Base-by-base conservation (phyloP, 2,113 vertebrate species). In the Aegithalos caudatus region DNA sequence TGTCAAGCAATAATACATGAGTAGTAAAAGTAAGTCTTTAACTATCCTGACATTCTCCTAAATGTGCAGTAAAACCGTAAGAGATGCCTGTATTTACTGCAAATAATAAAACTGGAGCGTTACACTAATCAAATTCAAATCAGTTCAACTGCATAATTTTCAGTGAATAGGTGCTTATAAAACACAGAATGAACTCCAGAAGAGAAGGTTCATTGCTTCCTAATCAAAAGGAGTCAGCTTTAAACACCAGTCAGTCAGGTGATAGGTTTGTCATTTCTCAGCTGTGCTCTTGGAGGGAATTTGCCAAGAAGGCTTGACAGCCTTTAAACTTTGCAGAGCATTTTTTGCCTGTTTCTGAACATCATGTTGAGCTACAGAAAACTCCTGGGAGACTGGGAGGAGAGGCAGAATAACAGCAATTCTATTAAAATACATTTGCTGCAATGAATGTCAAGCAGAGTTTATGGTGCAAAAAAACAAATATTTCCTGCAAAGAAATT, bases 231-330 rank as follows among this genome's bases (percentile, higher is more conserved):
- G 83, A 95, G 80, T 90, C 76, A 95, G 47, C 88, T 96, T 93
- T 96, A 97, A 98, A 97, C 86, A 94, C 93, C 72, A 95, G 64
- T n/a, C 82, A 94, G 86, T 74, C 88, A 97, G 92, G 69, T 96
- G 78, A 72, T 85, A 96, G 88, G 67, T 94, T 96, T 96, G 90
- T 83, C 88, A 86, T 96, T 94, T 97, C 79, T 92, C 80, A 81
- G 64, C 87, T 88, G 42, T 22, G 15, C 73, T 94, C 60, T 64
- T 88, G 69, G 84, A 94, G 33, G 61, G 71, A 96, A 94, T 81
- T 94, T 95, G 90, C 95, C 94, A 96, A 54, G 77, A 91, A 91
- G 35, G 44, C 53, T 94, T 91, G 94, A 83, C 86, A 89, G 95
- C 66, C 80, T 88, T 96, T 93, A 90, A 97, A 96, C 86, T 95